Base-by-base conservation (phyloP, 2,113 vertebrate genomes). In the Larimichthys crocea region DNA sequence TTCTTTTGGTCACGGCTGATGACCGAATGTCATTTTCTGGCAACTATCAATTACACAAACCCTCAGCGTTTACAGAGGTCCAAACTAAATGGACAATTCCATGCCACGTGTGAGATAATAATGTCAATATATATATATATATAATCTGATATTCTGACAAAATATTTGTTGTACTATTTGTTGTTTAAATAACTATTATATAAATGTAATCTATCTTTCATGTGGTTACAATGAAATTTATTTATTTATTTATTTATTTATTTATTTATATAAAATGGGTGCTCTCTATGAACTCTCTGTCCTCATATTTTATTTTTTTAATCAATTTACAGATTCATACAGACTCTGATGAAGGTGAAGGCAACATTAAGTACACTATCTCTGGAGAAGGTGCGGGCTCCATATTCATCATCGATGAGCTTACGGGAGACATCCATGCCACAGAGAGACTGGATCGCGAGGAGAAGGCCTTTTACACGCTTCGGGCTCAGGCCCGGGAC, bases 351-450 rank as follows among this genome's bases (percentile, higher is more conserved):
- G 97, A 97, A 85, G 98, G 98, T 0, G 97, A 99, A 5, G 97
- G 98, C 35, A 97, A 97, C 93, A 99, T 99, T 94, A 99, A 99
- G 89, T 99, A 99, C 94, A 99, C 98, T 2, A 99, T 99, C 94
- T 99, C 98, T 0, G 98, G 98, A 8, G 97, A 99, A 85, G 98
- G 98, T 0, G 98, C 98, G 0, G 98, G 98, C 17, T 94, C 97
- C 62, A 98, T 99, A 91, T 99, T 99, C 95, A 96, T 99, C 92
- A 99, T 99, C 0, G 97, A 99, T 0, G 97, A 99, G 94, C 91
- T 97, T 85, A 99, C 97, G 0, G 98, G 98, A 0, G 98, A 99
- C 94, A 99, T 99, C 92, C 98, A 99, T 0, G 98, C 98, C 86
- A 99, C 97, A 0, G 97, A 99, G 92, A 95, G 96, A 68, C 93